Percentiles rank a stretch among this genome's conserved stretches.
Conservation (phyloP, 2,797 vertebrate species). For the Natrix natrix region DNA sequence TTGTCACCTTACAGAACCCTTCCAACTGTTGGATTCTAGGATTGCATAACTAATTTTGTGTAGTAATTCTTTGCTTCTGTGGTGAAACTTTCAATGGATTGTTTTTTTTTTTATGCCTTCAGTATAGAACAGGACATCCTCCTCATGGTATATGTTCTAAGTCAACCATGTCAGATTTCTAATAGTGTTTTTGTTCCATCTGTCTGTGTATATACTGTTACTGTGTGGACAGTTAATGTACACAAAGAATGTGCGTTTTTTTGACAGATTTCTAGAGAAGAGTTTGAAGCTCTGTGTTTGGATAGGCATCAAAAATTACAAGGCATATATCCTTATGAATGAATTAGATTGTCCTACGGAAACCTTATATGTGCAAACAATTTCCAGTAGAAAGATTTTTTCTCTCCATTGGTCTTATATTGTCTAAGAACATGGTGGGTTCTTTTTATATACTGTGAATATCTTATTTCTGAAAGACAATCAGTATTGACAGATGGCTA, state of each 20-base stretch:
- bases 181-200: not conserved
- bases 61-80: not conserved
- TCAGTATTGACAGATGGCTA: conserved; percentile 22
- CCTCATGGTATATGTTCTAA: not conserved
- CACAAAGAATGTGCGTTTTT: not conserved
- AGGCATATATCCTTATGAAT: conserved; percentile 30
- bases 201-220: not conserved
- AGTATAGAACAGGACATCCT: accelerated
- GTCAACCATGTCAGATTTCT: not conserved
- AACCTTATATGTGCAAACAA: conserved; percentile 32
- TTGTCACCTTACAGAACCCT: not conserved
- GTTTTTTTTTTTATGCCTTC: not conserved
- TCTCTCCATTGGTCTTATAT: not conserved
- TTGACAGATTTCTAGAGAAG: not conserved
- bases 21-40: not conserved
- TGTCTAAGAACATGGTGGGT: not conserved
- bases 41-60: not conserved
- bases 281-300: not conserved
- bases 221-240: not conserved
- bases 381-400: conserved; percentile 36
- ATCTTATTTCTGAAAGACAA: conserved; percentile 31
- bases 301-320: conserved; percentile 6
- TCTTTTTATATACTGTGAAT: not conserved
- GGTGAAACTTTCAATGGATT: not conserved
- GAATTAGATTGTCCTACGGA: conserved; percentile 11